Evolutionary conservation across 2,888 invertebrate species (phyloP), one percentile per base, ranked within the genome.

Genomic region (Phengaris arion): DNA sequence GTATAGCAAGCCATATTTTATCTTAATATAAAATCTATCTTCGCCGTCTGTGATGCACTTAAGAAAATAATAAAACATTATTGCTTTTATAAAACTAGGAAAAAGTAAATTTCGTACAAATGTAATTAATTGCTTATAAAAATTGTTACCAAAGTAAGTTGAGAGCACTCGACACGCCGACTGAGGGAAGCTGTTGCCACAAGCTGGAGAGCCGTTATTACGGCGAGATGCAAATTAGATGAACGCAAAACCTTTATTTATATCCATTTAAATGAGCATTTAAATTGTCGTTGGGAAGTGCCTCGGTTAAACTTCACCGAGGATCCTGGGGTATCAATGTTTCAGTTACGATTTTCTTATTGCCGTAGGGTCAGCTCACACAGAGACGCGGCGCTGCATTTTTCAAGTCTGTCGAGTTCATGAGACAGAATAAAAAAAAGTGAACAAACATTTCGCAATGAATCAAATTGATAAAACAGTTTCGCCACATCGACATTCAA

Each of bases 61-160:
- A 57, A 59, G 10, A 9, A 59, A 59, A 8, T 69, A 69, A 69
- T 69, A 13, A 51, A 70, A 51, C 5, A 52, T n/a, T 51, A n/a
- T 70, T 70, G 48, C 15, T 48, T 70, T 70, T 52, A 10, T 15
- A 48, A 35, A 35, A 64, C 15, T 70, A 9, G 64, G 13, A 6
- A 51, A 68, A 51, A 52, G 51, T 70, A 12, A 70, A 70, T 69
- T 10, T 69, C n/a, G 51, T 48, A 48, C 51, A 69, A 69, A 46
- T 48, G 13, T 51, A 70, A 48, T 70, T 51, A 70, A 70, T 70
- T 51, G 70, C 70, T 48, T 70, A 70, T 70, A 22, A 70, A 48
- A 70, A 48, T 64, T 70, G 70, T 70, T 15, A 48, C 70, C 15
- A 70, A 70, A 70, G 70, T 64, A 12, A 64, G 69, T 51, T 8